Evolutionary conservation across 2,888 invertebrate genomes (phyloP).

Genomic region (Mechanitis mazaeus): DNA sequence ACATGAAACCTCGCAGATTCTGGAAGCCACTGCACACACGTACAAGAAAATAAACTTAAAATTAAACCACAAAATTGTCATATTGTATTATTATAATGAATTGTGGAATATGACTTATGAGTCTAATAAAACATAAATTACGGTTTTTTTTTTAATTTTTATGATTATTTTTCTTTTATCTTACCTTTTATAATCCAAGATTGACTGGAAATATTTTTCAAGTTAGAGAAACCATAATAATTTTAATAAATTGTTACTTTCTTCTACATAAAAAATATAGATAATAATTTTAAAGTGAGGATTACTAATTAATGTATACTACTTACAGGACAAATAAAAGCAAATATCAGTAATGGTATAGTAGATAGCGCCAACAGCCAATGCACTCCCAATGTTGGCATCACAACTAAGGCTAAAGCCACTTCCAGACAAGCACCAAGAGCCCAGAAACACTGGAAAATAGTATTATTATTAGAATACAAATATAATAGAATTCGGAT

Average conservation of each 20-base stretch:
- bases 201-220: not conserved
- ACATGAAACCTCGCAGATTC: slow-evolving; percentile 94
- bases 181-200: slow-evolving; percentile 1
- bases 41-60: too few relatives aligned
- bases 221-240: not conserved
- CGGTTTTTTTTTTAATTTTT: not conserved
- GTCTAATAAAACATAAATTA: not conserved
- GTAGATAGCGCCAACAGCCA: slow-evolving; percentile 95
- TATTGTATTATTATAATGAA: too few relatives aligned
- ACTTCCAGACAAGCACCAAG: slow-evolving; percentile 96
- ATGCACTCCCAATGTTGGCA: slow-evolving; percentile 94
- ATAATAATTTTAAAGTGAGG: too few relatives aligned
- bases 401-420: slow-evolving; percentile 90
- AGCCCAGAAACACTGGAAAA: slow-evolving; percentile 93
- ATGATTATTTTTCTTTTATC: not conserved
- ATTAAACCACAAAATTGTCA: too few relatives aligned
- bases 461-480: slow-evolving; percentile 11
- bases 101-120: too few relatives aligned
- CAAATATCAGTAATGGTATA: slow-evolving; percentile 90
- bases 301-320: not conserved
- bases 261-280: too few relatives aligned
- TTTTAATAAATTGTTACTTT: too few relatives aligned
- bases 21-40: slow-evolving; percentile 88
- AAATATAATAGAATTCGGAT: slow-evolving; percentile 5
- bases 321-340: slow-evolving; percentile 86